Percentiles rank a stretch among this genome's conserved stretches.
phyloP scores from a whole-genome alignment of 1,140 invertebrate genomes.

The Cataglyphis hispanica region DNA sequence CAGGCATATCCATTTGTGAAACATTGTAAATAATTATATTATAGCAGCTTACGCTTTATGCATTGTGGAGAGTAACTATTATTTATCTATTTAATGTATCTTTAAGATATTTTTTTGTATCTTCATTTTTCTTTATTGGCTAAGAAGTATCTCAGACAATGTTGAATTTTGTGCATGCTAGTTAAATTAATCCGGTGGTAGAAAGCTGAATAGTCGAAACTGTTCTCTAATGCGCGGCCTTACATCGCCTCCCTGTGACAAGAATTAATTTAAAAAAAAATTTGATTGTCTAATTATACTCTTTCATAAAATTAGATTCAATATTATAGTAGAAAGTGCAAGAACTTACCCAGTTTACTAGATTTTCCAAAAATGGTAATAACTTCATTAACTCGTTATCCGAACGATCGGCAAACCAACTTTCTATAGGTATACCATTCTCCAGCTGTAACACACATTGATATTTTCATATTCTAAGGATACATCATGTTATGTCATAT shows the following conservation, averaged over 20 bases:
- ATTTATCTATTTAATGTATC: constrained; percentile 65
- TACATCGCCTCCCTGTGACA: constrained; percentile 95
- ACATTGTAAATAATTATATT: constrained; percentile 60
- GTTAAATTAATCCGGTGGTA: constrained; percentile 92
- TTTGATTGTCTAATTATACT: background rate
- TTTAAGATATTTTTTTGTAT: constrained; percentile 61
- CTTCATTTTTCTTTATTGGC: constrained; percentile 26
- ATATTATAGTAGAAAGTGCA: background rate
- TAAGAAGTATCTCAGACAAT: constrained; percentile 30
- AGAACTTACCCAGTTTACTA: constrained; percentile 91
- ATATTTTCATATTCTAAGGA: constrained; percentile 2
- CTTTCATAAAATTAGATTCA: background rate
- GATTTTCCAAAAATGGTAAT: constrained; percentile 96
- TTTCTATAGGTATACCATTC: constrained; percentile 99
- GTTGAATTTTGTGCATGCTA: constrained; percentile 61
- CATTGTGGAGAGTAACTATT: constrained; percentile 52
- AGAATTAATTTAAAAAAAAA: constrained; percentile 64
- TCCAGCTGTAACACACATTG: constrained; percentile 91
- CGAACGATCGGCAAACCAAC: constrained; percentile 97
- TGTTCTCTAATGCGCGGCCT: constrained; percentile 95
- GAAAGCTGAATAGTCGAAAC: constrained; percentile 95
- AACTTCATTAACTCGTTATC: constrained; percentile 97
- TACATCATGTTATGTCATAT: background rate
- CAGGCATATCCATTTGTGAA: constrained; percentile 61
- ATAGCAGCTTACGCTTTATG: constrained; percentile 48